Percentiles rank a stretch among this genome's conserved stretches.
Evolutionary conservation across 2,113 vertebrate genomes (phyloP).

Genomic region (Megatriorchis doriae): DNA sequence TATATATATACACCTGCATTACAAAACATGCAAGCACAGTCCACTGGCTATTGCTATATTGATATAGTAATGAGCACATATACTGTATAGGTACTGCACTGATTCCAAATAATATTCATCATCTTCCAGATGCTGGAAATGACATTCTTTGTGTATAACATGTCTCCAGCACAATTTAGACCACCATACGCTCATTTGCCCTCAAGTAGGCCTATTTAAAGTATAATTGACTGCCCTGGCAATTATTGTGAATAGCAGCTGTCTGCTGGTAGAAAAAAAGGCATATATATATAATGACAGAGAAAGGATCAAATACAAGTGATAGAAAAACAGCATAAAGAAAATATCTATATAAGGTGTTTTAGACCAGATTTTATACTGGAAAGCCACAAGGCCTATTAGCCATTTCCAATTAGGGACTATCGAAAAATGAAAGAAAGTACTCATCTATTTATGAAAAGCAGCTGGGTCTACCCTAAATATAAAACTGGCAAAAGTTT

Average conservation of each 20-base stretch:
- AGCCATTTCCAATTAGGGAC: slow-evolving; percentile 75
- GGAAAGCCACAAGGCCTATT: slow-evolving; percentile 71
- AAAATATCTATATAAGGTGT: slow-evolving; percentile 74
- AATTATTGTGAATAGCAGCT: slow-evolving; percentile 85
- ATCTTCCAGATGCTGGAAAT: slow-evolving; percentile 76
- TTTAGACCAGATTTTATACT: slow-evolving; percentile 72
- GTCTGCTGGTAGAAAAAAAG: slow-evolving; percentile 14
- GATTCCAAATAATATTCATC: slow-evolving; percentile 70
- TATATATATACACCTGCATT: too few relatives aligned
- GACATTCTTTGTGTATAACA: slow-evolving; percentile 73
- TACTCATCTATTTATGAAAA: slow-evolving; percentile 77
- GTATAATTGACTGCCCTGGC: slow-evolving; percentile 81
- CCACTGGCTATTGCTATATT: not conserved
- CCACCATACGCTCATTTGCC: slow-evolving; percentile 77
- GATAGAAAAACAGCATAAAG: slow-evolving; percentile 71
- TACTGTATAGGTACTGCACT: not conserved
- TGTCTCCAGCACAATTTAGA: slow-evolving; percentile 75
- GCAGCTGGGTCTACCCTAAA: slow-evolving; percentile 77
- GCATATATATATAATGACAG: slow-evolving; percentile 76
- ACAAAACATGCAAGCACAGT: too few relatives aligned
- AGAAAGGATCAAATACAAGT: slow-evolving; percentile 77
- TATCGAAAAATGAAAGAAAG: slow-evolving; percentile 73
- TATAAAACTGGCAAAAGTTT: slow-evolving; percentile 76
- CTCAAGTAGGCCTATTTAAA: slow-evolving; percentile 85
- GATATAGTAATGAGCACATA: not conserved